Conservation (phyloP, 1,140 invertebrate genomes). For the Microplitis demolitor region DNA sequence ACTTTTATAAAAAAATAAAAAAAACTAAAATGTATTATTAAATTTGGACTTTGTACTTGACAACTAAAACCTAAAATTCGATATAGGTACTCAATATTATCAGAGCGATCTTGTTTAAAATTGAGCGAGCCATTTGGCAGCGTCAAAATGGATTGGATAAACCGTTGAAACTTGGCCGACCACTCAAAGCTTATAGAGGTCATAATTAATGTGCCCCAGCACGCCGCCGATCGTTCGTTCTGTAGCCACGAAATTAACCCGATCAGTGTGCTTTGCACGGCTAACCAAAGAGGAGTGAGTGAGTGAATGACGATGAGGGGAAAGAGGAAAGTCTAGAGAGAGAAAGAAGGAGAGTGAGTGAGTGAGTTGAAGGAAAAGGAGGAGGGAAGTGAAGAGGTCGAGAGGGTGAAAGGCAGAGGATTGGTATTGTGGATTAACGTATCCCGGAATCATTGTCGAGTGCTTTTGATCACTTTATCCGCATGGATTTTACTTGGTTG, state of each 20-base stretch:
- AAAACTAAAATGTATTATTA: too few relatives aligned
- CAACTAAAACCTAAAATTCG: too few relatives aligned
- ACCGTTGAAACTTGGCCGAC: slow-evolving; percentile 2
- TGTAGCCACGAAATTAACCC: slow-evolving; percentile 10
- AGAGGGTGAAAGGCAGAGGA: background rate
- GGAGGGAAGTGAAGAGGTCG: background rate
- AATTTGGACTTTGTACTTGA: too few relatives aligned
- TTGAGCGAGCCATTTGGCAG: background rate
- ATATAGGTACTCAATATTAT: too few relatives aligned
- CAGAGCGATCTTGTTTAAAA: background rate
- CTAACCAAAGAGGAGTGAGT: background rate
- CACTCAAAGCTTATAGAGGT: slow-evolving; percentile 9
- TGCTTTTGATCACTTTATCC: slow-evolving; percentile 11
- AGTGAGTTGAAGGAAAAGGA: background rate
- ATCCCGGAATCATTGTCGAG: slow-evolving; percentile 12
- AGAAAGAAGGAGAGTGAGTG: background rate
- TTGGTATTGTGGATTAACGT: slow-evolving; percentile 1
- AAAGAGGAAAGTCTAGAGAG: background rate
- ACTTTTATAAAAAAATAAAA: too few relatives aligned
- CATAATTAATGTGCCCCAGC: slow-evolving; percentile 9
- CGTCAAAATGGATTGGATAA: background rate
- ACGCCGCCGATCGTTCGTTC: slow-evolving; percentile 1
- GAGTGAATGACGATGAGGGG: background rate
- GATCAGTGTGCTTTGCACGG: slow-evolving; percentile 6
- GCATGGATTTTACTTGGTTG: background rate